Evolutionary conservation across 2,113 vertebrate genomes (phyloP), one percentile per base, ranked within the genome.

Genomic region (Spea multiplicata): DNA sequence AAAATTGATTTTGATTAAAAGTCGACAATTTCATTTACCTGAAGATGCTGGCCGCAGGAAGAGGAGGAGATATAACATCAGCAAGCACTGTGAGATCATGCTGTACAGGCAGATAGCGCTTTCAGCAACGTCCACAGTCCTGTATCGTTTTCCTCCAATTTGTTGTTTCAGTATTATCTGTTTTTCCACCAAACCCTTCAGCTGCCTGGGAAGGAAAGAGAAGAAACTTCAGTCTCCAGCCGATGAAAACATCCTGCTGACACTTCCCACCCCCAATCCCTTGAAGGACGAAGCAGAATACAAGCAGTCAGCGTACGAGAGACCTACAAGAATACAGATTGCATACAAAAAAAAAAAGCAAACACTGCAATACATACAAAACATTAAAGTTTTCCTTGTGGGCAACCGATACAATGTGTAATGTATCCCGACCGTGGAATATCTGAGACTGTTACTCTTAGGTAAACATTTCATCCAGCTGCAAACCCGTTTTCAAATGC

Each of bases 151-250:
- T 70, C 53, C 55, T 65, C 65, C 14, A 30, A 44, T 49, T 50
- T 52, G 70, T 53, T 44, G 10, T 10, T n/a, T 44, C 52, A 3
- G 10, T 44, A 47, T 67, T 67, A 48, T 67, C 46, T 53, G 55
- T 9, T 66, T 44, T 71, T 78, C 8, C 70, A 55, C 3, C 75
- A 66, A 16, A 65, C 7, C 49, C 62, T 64, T 53, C 6, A 67
- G 44, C 71, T 59, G 77, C 71, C 70, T 80, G 77, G 14, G 69
- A 79, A 73, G 76, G 77, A 80, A 73, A 78, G 76, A 78, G 68
- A 65, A 79, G 77, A 79, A 79, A 79, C n/a, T 66, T 73, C 44
- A 79, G 66, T 55, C 61, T 53, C 14, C 12, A 16, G 8, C 9
- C 66, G 59, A 52, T 53, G 44, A 73, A 73, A 73, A 80, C 77